Evolutionary conservation across 2,888 invertebrate genomes (phyloP), one percentile per base, ranked within the genome.

Genomic region (Synanthedon formicaeformis): DNA sequence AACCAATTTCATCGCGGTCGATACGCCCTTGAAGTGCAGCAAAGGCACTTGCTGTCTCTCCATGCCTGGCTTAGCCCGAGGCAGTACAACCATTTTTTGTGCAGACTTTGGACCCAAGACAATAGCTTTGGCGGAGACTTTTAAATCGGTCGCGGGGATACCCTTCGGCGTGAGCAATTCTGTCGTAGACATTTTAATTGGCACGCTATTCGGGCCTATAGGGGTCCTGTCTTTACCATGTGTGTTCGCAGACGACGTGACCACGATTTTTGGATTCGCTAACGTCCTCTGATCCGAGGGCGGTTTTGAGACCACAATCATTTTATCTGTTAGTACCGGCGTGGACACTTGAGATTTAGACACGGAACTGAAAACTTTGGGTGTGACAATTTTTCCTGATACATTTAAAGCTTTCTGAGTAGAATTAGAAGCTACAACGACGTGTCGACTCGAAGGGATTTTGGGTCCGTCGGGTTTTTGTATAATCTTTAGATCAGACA

Each of bases 41-140:
- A 88, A 59, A 2, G 88, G 87, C 57, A 85, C 67, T 56, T 78
- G 81, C 4, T 78, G 14, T 16, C 78, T 77, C 13, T 85, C 86
- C n/a, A 72, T 66, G 6, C 68, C 73, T 10, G 72, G 60, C 72
- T 82, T 84, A 62, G 79, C 72, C 53, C 80, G 72, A 1, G 88
- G 88, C 50, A 88, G 60, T 6, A 88, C 87, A 12, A 88, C 85
- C 88, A 88, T 87, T 62, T 88, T 88, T 60, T 82, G 86, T 2
- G 84, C 88, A 2, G 86, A 80, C 64, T 87, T 88, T 6, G 85
- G 84, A 64, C 87, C 88, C 40, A 88, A 63, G 50, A 88, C 81
- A 53, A 87, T 73, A 12, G 88, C 81, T 70, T 88, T 88, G 2
- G 88, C 80, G 0, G 88, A 86, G 8, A 88, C 83, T 70, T 86